phyloP scores from a whole-genome alignment of 2,888 invertebrate genomes.

The Acholoe squamosa region DNA sequence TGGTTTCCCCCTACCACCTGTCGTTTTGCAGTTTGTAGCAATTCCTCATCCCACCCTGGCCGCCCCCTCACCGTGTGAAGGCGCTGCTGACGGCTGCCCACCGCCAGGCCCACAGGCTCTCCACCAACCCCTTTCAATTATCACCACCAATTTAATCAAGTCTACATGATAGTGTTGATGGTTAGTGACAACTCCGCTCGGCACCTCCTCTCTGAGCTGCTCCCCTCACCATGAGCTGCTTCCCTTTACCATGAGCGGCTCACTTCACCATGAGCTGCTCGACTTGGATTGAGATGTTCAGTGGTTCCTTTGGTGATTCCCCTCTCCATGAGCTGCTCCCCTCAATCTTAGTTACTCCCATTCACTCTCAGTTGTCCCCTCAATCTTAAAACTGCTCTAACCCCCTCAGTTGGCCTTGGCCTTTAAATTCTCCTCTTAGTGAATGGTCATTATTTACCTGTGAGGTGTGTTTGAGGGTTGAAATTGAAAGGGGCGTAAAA shows the following conservation, averaged over 20 bases:
- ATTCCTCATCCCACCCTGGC: constrained; percentile 12
- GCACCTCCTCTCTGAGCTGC: not conserved
- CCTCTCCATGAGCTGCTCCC: no score
- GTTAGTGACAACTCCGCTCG: constrained; percentile 28
- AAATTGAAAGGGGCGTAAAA: no score
- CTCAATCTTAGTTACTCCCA: no score
- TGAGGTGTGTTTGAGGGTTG: no score
- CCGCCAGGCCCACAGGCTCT: not conserved
- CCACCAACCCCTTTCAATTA: constrained; percentile 51
- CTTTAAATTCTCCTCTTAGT: no score
- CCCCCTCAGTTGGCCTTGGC: no score
- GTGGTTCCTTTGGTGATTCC: no score
- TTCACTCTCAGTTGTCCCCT: no score
- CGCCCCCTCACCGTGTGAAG: not conserved
- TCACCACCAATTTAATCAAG: constrained; percentile 50
- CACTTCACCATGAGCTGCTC: no score
- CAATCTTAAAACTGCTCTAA: no score
- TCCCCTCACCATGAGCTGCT: not conserved
- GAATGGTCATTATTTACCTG: no score
- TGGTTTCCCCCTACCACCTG: not conserved
- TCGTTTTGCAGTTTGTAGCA: not conserved
- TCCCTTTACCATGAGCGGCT: no score
- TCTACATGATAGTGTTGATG: constrained; percentile 45
- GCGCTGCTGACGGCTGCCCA: not conserved
- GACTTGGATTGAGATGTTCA: not conserved